Evolutionary conservation across 2,113 vertebrate species (phyloP), one percentile per base, ranked within the genome.

Genomic region (Lanius ludovicianus): DNA sequence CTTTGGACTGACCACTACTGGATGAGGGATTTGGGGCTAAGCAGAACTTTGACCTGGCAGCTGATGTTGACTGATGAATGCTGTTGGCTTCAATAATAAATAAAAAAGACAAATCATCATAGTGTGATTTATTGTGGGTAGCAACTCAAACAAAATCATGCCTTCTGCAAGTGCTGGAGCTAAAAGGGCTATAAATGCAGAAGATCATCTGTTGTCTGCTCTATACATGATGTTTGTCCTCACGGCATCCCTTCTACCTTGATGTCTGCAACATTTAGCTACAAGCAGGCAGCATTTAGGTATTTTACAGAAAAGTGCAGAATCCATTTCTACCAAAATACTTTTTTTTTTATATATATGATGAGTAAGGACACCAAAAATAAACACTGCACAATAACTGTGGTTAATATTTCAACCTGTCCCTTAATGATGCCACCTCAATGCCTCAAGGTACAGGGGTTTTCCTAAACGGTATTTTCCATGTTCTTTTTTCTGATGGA

Each of bases 361-460:
- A 87, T 22, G n/a, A 67, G 24, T 57, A 87, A 70, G 23, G 39
- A 74, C 71, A 92, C 14, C 15, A 87, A 76, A 95, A 93, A 87
- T 35, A 75, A 86, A 70, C 42, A 62, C 25, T 56, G 55, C 27
- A 63, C 55, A 76, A 31, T 67, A 77, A 93, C 93, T 74, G 62
- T 76, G 35, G 69, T 94, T 95, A 94, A 42, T 92, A 76, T 75
- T 93, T 92, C 74, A 95, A 52, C 35, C 60, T 30, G 16, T 41
- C 56, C 49, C 33, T 85, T 87, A 87, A 87, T 10, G 55, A 78
- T 2, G 13, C 71, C 81, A 79, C 39, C 42, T 31, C 76, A 62
- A 17, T 52, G 87, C 39, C 77, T 68, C 64, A 44, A 44, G 56
- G 73, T 60, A 71, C 35, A 89, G 62, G 55, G 68, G 67, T 52